Conservation (phyloP, 2,113 vertebrate species). For the Diadophis punctatus region DNA sequence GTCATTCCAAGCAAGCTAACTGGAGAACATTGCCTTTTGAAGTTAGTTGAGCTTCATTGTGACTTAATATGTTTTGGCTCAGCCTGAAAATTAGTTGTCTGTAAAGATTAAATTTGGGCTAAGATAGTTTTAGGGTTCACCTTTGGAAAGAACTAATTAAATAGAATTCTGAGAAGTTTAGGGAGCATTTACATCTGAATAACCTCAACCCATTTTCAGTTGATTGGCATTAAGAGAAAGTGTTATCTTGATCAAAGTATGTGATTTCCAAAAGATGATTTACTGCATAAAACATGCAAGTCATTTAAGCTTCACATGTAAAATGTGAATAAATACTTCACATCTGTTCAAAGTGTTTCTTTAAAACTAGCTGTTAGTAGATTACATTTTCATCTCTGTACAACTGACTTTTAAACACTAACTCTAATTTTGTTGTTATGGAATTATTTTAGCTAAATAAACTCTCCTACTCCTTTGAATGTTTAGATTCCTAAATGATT, state of each 20-base stretch:
- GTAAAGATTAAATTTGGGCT: background rate
- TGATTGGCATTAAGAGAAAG: background rate
- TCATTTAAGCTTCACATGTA: background rate
- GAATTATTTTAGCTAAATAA: background rate
- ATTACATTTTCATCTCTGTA: background rate
- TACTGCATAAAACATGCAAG: background rate
- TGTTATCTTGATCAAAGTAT: background rate
- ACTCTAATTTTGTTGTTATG: background rate
- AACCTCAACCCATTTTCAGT: background rate
- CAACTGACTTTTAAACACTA: background rate
- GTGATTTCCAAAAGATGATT: background rate
- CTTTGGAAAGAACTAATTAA: background rate
- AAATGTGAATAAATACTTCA: background rate
- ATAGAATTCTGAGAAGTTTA: background rate
- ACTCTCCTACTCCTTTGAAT: background rate
- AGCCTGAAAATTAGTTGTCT: background rate
- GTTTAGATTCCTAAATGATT: background rate
- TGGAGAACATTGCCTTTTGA: background rate
- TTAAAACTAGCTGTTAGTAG: background rate
- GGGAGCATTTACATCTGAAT: background rate
- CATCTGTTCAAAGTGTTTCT: background rate
- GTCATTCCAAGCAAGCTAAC: background rate
- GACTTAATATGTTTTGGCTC: background rate
- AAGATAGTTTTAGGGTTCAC: background rate
- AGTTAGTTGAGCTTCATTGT: background rate